Percentiles rank a stretch among this genome's conserved stretches.
Conservation (phyloP, 1,140 invertebrate genomes). For the Procambarus clarkii region DNA sequence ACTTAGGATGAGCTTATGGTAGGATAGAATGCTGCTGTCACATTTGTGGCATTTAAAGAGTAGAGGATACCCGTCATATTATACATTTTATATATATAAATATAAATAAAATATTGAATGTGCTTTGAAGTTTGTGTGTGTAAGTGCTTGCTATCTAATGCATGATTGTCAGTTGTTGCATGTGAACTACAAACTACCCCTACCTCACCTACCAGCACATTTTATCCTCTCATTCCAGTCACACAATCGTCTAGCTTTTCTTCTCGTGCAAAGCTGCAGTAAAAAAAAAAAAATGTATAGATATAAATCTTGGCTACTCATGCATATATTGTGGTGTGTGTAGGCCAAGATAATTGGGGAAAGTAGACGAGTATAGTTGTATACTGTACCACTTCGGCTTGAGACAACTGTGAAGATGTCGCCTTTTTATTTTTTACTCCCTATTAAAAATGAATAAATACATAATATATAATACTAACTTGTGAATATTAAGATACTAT, state of each 20-base stretch:
- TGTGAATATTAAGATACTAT: too few species aligned
- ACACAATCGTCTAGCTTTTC: neutral
- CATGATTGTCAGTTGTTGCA: slow-evolving; percentile 53
- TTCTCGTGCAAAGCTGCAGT: neutral
- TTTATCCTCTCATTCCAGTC: slow-evolving; percentile 11
- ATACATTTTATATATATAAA: neutral
- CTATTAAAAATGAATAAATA: too few species aligned
- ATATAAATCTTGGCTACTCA: neutral
- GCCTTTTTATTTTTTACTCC: too few species aligned
- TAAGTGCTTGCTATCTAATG: slow-evolving; percentile 3
- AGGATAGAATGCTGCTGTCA: neutral
- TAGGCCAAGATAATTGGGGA: too few species aligned
- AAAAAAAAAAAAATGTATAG: neutral
- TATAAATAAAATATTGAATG: neutral
- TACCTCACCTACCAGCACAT: slow-evolving; percentile 45
- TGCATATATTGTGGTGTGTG: too few species aligned
- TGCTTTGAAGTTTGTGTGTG: neutral
- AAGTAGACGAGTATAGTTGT: too few species aligned
- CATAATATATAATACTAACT: too few species aligned
- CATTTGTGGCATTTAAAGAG: slow-evolving; percentile 1
- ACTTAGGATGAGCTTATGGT: too few species aligned
- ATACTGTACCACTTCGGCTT: too few species aligned
- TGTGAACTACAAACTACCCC: slow-evolving; percentile 60
- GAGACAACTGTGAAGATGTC: too few species aligned
- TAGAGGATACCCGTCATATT: neutral